phyloP scores from a whole-genome alignment of 1,140 invertebrate genomes.

The Watersipora subatra region DNA sequence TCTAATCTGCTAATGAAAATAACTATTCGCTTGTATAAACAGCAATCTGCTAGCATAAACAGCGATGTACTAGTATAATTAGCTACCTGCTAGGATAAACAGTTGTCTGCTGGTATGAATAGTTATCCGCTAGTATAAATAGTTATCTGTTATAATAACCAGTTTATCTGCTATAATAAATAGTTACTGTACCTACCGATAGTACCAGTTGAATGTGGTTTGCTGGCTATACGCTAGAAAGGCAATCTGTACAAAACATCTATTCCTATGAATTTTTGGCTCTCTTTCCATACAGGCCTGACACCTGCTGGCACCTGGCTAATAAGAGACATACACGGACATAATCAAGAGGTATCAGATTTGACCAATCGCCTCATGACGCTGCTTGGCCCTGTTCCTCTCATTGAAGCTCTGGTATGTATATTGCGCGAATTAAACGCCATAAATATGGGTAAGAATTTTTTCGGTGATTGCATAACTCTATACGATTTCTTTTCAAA shows the following conservation, averaged over 20 bases:
- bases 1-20: too few species aligned
- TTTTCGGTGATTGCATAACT: too few species aligned
- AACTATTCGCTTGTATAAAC: too few species aligned
- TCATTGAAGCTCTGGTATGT: neutral
- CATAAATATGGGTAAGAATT: too few species aligned
- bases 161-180: neutral
- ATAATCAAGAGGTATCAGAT: neutral
- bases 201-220: neutral
- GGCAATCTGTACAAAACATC: neutral
- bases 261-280: neutral
- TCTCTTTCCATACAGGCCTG: neutral
- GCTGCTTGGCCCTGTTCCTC: neutral
- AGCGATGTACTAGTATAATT: too few species aligned
- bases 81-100: too few species aligned
- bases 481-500: too few species aligned
- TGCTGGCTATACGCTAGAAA: neutral
- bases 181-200: neutral
- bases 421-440: too few species aligned
- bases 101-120: too few species aligned
- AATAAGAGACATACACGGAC: neutral
- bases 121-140: too few species aligned
- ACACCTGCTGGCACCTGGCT: neutral
- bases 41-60: too few species aligned
- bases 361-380: neutral
- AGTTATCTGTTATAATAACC: neutral